phyloP scores from a whole-genome alignment of 2,888 invertebrate species.

The Muscina levida region DNA sequence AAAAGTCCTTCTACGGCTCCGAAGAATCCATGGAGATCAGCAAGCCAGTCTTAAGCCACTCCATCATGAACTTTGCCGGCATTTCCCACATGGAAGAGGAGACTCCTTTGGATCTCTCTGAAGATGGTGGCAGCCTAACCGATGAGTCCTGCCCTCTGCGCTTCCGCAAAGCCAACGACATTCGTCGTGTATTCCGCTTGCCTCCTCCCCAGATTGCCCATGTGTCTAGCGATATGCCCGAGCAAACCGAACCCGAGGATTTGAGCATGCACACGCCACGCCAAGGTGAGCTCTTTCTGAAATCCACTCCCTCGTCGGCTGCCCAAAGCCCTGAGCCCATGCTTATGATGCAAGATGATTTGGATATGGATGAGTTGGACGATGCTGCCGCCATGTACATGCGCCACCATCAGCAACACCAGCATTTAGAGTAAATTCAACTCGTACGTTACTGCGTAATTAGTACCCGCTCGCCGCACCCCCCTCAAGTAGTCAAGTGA shows the following conservation, averaged over 20 bases:
- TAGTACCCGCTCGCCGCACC: background rate
- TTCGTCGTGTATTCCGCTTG: conserved; percentile 81
- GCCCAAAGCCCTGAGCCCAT: conserved; percentile 63
- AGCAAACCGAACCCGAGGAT: conserved; percentile 95
- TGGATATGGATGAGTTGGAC: conserved; percentile 81
- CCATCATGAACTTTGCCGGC: conserved; percentile 77
- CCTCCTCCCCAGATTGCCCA: conserved; percentile 79
- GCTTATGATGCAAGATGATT: conserved; percentile 78
- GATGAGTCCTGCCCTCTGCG: conserved; percentile 70
- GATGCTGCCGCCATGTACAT: conserved; percentile 82
- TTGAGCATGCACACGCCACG: conserved; percentile 85
- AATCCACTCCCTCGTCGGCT: conserved; percentile 69
- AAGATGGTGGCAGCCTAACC: conserved; percentile 79
- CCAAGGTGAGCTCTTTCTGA: conserved; percentile 1
- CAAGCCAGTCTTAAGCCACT: conserved; percentile 46
- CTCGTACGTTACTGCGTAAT: background rate
- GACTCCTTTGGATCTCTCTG: conserved; percentile 80
- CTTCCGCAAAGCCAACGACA: conserved; percentile 80
- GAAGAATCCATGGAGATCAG: conserved; percentile 74
- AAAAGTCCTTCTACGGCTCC: conserved; percentile 77
- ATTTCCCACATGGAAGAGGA: conserved; percentile 76
- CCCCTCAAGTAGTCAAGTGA: conserved; percentile 38
- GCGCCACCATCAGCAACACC: conserved; percentile 74
- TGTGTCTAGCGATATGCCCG: conserved; percentile 82
- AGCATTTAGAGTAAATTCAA: conserved; percentile 62